These are phyloP conservation scores for Apodemus agrarius DNA, from an alignment of 2,797 vertebrate species.

Conservation along the genomic window DNA sequence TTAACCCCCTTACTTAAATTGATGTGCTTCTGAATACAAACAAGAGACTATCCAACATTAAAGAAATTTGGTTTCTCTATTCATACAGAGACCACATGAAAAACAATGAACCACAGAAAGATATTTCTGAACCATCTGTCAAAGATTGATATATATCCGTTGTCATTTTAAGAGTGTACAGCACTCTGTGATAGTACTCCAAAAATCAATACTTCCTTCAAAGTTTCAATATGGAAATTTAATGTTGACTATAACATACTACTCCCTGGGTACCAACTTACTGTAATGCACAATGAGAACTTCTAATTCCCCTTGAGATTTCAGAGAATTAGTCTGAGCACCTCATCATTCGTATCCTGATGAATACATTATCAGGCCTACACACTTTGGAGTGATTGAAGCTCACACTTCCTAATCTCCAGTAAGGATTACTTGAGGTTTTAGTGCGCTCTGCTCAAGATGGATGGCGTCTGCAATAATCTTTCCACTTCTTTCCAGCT, in stretches of 20 bases:
- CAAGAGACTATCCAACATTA: not conserved
- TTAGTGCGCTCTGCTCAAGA: slow-evolving; percentile 33
- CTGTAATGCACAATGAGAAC: slow-evolving; percentile 30
- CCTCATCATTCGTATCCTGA: slow-evolving; percentile 52
- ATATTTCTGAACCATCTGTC: not conserved
- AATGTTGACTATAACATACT: slow-evolving; percentile 45
- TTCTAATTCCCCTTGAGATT: slow-evolving; percentile 46
- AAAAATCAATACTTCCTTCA: slow-evolving; percentile 65
- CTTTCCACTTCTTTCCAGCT: not conserved
- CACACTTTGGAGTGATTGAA: slow-evolving; percentile 46
- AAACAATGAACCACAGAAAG: not conserved
- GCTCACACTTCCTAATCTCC: slow-evolving; percentile 10
- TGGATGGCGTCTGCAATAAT: not conserved
- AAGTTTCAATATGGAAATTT: slow-evolving; percentile 29
- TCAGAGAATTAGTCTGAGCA: slow-evolving; percentile 64
- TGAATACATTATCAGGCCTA: slow-evolving; percentile 51
- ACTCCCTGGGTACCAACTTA: slow-evolving; percentile 26
- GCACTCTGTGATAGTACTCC: not conserved
- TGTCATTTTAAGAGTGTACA: slow-evolving; percentile 54
- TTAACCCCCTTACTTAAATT: not conserved
- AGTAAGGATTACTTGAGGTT: slow-evolving; percentile 41
- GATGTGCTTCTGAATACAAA: slow-evolving; percentile 2
- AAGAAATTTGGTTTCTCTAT: not conserved
- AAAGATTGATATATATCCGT: slow-evolving; percentile 45
- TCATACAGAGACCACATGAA: not conserved